Base-by-base conservation (phyloP, 2,888 invertebrate species). In the Rotaria magnacalcarata region DNA sequence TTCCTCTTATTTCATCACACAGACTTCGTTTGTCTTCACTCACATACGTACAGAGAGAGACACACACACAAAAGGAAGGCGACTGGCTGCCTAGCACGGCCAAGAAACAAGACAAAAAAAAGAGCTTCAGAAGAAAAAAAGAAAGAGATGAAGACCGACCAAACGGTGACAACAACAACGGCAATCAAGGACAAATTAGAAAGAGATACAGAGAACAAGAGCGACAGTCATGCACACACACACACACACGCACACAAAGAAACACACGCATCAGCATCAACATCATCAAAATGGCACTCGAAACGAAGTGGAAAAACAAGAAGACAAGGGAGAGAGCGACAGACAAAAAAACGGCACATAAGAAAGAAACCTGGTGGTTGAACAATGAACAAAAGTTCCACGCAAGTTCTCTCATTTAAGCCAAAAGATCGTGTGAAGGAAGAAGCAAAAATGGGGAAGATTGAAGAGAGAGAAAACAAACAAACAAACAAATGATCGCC, bases 231-330 rank as follows among this genome's bases (percentile, higher is more conserved):
- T 34, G 34, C 34, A 67, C 34, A 67, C 67, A 34, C 67, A 27
- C 27, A 67, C 67, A 34, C 60, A 60, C 60, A 27, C 27, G 24
- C n/a, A 34, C 34, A 34, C 34, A 34, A 1, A 34, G 6, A 58
- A 5, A 58, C 3, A 27, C 27, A 10, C 27, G 27, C 67, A 67
- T 67, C 67, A 67, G 19, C 67, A 67, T 67, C 34, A 67, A 19
- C 67, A 67, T 60, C n/a, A 60, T 60, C 60, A 67, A 67, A 67
- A 67, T 67, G 67, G 67, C 67, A 67, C 67, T 67, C 67, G 67
- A 67, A 34, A 67, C 67, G 67, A 67, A 67, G 67, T 67, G 67
- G 34, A 67, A 24, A 67, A 67, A 27, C 8, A 34, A 34, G 34
- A 67, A 67, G 67, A 67, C 11, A 14, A 27, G 14, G 34, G 67